Percentiles rank a stretch among this genome's conserved stretches.
These are phyloP conservation scores for Ceriagrion tenellum DNA, from an alignment of 2,888 invertebrate species.

Conservation along the genomic window DNA sequence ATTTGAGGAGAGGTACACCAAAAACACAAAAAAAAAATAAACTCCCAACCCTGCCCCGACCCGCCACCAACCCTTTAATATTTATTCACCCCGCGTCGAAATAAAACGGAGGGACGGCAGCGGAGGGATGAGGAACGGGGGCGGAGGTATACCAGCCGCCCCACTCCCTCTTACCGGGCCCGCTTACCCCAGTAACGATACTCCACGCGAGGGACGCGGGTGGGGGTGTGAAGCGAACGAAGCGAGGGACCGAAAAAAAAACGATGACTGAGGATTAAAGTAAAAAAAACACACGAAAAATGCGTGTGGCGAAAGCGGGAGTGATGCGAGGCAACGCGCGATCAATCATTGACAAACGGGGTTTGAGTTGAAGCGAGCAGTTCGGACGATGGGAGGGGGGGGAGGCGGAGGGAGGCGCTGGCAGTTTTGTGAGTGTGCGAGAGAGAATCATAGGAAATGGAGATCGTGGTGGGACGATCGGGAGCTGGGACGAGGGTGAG, in stretches of 20 bases:
- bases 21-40: background rate
- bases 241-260: background rate
- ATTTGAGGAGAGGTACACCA: background rate
- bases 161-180: no score
- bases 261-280: background rate
- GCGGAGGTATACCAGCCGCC: background rate
- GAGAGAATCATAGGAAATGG: background rate
- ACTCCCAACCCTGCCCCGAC: background rate
- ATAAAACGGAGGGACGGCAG: background rate
- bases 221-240: no score
- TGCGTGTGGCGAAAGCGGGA: constrained; percentile 43
- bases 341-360: constrained; percentile 59
- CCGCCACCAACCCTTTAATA: constrained; percentile 30
- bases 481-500: background rate
- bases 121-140: background rate
- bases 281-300: background rate
- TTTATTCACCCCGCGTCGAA: constrained; percentile 60
- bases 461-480: background rate
- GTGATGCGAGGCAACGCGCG: constrained; percentile 24
- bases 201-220: no score
- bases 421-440: background rate
- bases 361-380: constrained; percentile 1
- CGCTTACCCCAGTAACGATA: no score
- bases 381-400: background rate
- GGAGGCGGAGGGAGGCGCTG: no score